Conservation (phyloP, 2,888 invertebrate species). For the Oscheius sp. region DNA sequence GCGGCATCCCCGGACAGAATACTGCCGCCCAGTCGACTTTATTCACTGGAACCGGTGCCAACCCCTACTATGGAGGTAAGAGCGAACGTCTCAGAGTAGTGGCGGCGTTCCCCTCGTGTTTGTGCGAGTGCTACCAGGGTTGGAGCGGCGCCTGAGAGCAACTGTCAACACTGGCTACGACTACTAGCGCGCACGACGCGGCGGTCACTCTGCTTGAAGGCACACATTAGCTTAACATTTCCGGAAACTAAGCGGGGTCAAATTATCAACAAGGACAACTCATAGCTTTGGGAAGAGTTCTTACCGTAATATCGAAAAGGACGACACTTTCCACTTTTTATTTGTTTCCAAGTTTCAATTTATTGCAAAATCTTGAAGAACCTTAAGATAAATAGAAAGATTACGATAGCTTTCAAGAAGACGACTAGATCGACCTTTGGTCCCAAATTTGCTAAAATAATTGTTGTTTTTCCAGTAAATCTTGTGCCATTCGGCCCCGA, state of each 20-base stretch:
- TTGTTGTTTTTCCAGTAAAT: constrained; percentile 50
- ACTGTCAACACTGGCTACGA: constrained; percentile 28
- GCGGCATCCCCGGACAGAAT: constrained; percentile 10
- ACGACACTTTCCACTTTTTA: too few species aligned
- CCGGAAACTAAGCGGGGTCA: constrained; percentile 51
- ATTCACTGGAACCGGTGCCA: constrained; percentile 61
- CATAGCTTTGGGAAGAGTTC: too few species aligned
- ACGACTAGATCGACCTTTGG: too few species aligned
- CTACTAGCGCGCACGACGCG: constrained; percentile 21
- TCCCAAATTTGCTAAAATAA: too few species aligned
- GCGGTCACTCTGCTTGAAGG: background rate
- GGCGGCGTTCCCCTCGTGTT: too few species aligned
- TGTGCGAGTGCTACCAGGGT: constrained; percentile 30
- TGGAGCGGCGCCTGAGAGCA: constrained; percentile 29
- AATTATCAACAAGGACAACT: constrained; percentile 66
- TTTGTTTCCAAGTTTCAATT: too few species aligned
- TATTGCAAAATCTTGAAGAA: too few species aligned
- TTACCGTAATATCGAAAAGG: too few species aligned
- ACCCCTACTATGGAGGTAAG: constrained; percentile 65
- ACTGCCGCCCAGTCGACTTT: constrained; percentile 30
- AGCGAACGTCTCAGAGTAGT: background rate
- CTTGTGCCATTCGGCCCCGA: constrained; percentile 68
- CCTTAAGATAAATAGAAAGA: too few species aligned
- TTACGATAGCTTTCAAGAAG: too few species aligned
- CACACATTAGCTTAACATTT: constrained; percentile 23